Evolutionary conservation across 2,888 invertebrate genomes (phyloP), one percentile per base, ranked within the genome.

Genomic region (Xestia ashworthii): DNA sequence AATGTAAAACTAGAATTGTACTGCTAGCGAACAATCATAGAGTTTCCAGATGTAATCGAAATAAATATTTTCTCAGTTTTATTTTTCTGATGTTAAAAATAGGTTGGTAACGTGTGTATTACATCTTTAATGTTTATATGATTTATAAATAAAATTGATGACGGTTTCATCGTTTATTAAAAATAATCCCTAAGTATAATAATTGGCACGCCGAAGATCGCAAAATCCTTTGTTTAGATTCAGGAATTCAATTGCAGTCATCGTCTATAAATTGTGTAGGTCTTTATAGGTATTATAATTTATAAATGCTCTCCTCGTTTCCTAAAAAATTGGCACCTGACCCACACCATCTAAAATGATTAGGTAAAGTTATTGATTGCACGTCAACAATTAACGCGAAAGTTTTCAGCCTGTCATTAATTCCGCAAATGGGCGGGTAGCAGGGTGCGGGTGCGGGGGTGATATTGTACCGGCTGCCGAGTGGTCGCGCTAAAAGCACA

Each of bases 401-500:
- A 85, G 85, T 85, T 88, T 86, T 78, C 78, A 76, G 70, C 77
- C 53, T 71, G 86, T 90, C 87, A 90, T 86, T 90, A 86, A 90
- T 90, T 91, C 85, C 77, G 78, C 84, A 90, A 91, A 90, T 90
- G 91, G 88, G 78, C 74, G 85, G 81, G 71, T 46, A 14, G 82
- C 12, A 25, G 55, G 41, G 32, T 2, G 14, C 25, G 55, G 41
- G 32, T 2, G 44, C 22, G 22, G 38, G 71, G 85, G 60, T 71
- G 86, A 82, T 83, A 89, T 88, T 82, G 83, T 81, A 84, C 76
- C 72, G 76, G 76, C 82, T 67, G 83, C 67, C 74, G 85, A 88
- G 86, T 84, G 85, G 87, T 81, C 81, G 38, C 83, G 88, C 89
- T 90, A 88, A 91, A 91, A 91, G 91, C 88, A 72, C 86, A 78